Conservation (phyloP, 2,888 invertebrate species). For the Melieria crassipennis region DNA sequence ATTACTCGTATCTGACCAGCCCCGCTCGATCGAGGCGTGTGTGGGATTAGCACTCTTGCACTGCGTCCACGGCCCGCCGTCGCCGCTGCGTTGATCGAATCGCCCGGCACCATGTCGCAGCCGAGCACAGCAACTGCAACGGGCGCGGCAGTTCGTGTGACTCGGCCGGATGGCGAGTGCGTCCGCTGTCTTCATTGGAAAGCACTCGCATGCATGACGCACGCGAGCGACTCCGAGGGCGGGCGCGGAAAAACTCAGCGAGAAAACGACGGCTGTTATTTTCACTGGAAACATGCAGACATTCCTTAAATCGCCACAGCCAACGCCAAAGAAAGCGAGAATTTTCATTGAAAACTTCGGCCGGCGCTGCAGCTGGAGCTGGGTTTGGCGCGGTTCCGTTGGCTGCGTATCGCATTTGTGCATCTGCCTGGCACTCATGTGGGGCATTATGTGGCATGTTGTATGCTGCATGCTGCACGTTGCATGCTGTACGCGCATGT, state of each 20-base stretch:
- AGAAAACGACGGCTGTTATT: constrained; percentile 18
- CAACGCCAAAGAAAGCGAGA: constrained; percentile 24
- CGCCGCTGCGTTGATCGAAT: no score
- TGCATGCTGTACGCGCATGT: not conserved
- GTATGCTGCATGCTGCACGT: not conserved
- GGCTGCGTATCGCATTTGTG: constrained; percentile 26
- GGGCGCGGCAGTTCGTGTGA: no score
- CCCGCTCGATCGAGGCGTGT: no score
- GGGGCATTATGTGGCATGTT: no score
- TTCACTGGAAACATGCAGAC: constrained; percentile 31
- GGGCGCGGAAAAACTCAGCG: constrained; percentile 13
- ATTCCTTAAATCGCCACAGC: constrained; percentile 15
- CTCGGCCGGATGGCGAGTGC: no score
- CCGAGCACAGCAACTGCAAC: no score
- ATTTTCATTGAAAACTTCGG: constrained; percentile 21
- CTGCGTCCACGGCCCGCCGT: no score
- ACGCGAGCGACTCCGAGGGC: no score
- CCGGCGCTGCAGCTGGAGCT: not conserved
- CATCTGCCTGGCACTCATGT: constrained; percentile 12
- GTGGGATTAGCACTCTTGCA: no score
- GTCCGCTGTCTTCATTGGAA: not conserved
- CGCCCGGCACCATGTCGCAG: no score
- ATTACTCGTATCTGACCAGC: no score
- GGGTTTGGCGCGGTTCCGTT: not conserved
- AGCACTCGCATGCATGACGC: not conserved